These are phyloP conservation scores for Sphecodes monilicornis DNA, from an alignment of 2,888 invertebrate genomes.

Conservation along the genomic window DNA sequence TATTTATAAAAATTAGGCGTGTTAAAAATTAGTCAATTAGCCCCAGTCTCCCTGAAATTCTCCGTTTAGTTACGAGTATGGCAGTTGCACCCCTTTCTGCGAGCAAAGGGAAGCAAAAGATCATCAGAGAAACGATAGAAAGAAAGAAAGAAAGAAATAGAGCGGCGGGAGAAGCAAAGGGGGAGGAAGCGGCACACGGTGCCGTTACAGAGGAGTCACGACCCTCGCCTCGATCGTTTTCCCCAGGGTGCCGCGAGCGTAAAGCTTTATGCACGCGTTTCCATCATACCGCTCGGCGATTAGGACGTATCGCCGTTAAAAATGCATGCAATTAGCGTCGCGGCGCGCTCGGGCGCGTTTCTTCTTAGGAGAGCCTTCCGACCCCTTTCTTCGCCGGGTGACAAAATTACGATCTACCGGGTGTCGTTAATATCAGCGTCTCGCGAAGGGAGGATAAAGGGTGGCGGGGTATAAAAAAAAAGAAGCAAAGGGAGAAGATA, in stretches of 20 bases:
- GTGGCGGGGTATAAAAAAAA: constrained; percentile 45
- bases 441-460: constrained; percentile 45
- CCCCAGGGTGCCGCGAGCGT: constrained; percentile 67
- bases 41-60: too few species aligned
- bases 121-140: background rate
- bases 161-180: background rate
- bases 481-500: constrained; percentile 11
- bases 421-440: constrained; percentile 81
- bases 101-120: constrained; percentile 24
- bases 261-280: constrained; percentile 74
- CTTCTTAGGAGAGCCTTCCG: constrained; percentile 54
- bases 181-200: constrained; percentile 13
- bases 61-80: constrained; percentile 14
- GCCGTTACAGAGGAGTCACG: constrained; percentile 21
- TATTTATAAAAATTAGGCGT: too few species aligned
- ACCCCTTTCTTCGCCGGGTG: constrained; percentile 77
- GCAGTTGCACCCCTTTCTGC: constrained; percentile 48
- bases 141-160: background rate
- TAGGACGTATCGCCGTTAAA: constrained; percentile 81
- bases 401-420: constrained; percentile 83
- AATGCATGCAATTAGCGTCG: constrained; percentile 82
- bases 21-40: too few species aligned
- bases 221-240: constrained; percentile 45
- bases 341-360: constrained; percentile 39
- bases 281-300: constrained; percentile 79